Conservation (phyloP, 2,113 vertebrate species). For the Bothrops jararaca region DNA sequence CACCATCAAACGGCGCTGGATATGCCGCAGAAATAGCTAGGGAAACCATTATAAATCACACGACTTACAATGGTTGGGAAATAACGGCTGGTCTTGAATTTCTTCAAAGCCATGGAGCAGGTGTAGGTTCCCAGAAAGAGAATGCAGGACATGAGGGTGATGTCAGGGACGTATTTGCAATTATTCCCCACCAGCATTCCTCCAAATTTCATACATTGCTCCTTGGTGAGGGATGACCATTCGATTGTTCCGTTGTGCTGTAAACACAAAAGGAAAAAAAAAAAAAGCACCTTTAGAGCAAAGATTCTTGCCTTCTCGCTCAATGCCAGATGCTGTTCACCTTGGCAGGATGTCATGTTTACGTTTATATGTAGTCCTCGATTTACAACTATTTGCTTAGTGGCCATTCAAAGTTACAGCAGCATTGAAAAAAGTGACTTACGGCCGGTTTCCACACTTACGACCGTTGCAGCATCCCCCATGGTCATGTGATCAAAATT, state of each 20-base stretch:
- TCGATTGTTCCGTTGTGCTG: slow-evolving; percentile 72
- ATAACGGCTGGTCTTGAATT: slow-evolving; percentile 94
- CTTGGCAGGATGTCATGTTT: background rate
- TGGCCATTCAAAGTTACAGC: too few relatives aligned
- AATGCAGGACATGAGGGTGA: slow-evolving; percentile 96
- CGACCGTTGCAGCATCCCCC: too few relatives aligned
- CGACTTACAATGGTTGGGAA: slow-evolving; percentile 93
- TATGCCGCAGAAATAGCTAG: background rate
- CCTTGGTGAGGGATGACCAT: slow-evolving; percentile 82
- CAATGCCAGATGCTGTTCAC: background rate
- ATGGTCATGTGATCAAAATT: too few relatives aligned
- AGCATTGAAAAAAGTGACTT: too few relatives aligned
- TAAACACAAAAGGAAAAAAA: slow-evolving; percentile 43
- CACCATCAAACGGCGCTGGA: background rate
- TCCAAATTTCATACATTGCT: slow-evolving; percentile 83
- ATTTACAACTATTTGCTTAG: too few relatives aligned
- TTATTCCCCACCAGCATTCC: slow-evolving; percentile 83
- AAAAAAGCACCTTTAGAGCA: background rate
- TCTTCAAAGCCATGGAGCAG: slow-evolving; percentile 95
- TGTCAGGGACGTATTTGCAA: slow-evolving; percentile 88
- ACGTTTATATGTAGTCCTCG: too few relatives aligned
- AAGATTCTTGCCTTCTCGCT: background rate
- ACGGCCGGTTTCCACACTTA: too few relatives aligned
- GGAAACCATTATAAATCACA: background rate
- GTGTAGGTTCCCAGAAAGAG: slow-evolving; percentile 97